Percentiles rank a stretch among this genome's conserved stretches.
These are phyloP conservation scores for Euthynnus affinis DNA, from an alignment of 2,797 vertebrate genomes.

Conservation along the genomic window DNA sequence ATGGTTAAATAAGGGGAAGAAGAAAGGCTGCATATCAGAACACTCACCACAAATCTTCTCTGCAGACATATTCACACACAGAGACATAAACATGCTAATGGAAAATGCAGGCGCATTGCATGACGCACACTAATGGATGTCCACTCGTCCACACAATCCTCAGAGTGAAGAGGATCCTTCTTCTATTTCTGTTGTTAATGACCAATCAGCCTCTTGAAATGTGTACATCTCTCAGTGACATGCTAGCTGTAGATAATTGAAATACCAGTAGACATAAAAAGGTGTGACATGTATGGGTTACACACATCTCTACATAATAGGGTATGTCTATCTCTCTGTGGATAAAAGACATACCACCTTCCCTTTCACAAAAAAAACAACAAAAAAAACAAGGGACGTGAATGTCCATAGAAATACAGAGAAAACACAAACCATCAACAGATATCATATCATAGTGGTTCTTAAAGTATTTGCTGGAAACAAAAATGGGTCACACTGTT, in stretches of 20 bases:
- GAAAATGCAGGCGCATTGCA: conserved; percentile 15
- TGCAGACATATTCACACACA: conserved; percentile 12
- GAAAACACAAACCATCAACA: neutral
- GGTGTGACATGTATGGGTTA: neutral
- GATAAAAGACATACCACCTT: neutral
- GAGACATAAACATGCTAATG: neutral
- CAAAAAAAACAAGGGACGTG: neutral
- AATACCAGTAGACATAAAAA: neutral
- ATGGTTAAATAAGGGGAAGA: conserved; percentile 1
- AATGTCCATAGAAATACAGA: neutral
- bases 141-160: conserved; percentile 22
- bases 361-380: neutral
- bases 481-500: conserved; percentile 45
- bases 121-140: conserved; percentile 18
- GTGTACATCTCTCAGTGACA: neutral
- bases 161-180: neutral
- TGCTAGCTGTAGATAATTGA: neutral
- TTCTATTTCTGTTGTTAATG: neutral
- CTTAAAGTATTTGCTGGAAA: conserved; percentile 28
- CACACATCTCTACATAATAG: neutral
- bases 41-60: neutral
- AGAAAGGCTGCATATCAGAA: conserved; percentile 1
- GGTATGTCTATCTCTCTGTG: neutral
- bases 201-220: neutral
- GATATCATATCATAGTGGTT: neutral